Conservation (phyloP, 2,888 invertebrate genomes). For the Sympetrum striolatum region DNA sequence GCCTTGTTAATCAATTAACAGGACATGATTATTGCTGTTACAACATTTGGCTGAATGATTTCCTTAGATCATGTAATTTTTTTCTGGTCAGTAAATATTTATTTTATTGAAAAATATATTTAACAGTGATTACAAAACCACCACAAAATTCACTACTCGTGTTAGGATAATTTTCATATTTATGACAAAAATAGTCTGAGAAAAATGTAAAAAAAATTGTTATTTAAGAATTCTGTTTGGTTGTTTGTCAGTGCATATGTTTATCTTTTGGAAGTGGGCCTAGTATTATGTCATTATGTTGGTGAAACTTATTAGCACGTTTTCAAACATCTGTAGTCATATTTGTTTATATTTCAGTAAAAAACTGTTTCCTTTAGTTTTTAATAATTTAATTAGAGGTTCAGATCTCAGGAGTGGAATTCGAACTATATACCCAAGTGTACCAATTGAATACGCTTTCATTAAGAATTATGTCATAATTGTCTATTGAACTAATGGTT, state of each 20-base stretch:
- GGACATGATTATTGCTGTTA: not conserved
- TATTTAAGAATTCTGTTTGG: not conserved
- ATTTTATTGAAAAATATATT: not conserved
- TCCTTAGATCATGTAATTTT: not conserved
- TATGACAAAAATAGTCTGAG: no score
- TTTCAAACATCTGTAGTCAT: not conserved
- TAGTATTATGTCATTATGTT: not conserved
- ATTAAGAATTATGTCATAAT: no score
- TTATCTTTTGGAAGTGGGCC: not conserved
- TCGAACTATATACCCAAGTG: no score
- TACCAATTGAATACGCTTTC: no score
- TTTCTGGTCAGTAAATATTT: not conserved
- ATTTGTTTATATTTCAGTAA: not conserved
- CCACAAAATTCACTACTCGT: no score
- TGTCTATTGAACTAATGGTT: no score
- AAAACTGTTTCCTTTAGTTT: no score
- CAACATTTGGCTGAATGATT: not conserved
- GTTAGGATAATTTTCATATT: no score
- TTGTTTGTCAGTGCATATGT: not conserved
- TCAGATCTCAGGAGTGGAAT: no score
- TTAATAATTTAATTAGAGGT: no score
- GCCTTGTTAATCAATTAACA: not conserved
- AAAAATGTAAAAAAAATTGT: no score
- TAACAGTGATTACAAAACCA: not conserved
- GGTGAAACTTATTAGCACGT: conserved; percentile 34